Evolutionary conservation across 2,113 vertebrate species (phyloP).

Genomic region (Apus apus): DNA sequence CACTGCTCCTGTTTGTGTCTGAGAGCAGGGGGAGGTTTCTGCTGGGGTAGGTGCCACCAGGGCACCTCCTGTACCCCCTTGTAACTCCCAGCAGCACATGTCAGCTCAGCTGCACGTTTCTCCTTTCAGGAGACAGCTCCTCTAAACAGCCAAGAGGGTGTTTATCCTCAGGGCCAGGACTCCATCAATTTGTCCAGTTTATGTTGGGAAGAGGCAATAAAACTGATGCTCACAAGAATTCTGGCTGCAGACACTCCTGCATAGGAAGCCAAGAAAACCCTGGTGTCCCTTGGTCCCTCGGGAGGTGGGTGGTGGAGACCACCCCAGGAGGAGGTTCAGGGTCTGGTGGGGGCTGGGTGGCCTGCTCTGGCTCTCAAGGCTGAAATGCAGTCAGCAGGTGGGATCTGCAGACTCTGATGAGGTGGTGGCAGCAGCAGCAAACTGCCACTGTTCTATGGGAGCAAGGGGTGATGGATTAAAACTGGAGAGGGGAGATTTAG

Average conservation of each 20-base stretch:
- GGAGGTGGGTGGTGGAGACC: background rate
- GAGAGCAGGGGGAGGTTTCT: background rate
- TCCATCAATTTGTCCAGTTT: background rate
- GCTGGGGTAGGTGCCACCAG: background rate
- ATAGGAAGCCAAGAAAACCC: background rate
- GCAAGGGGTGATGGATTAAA: background rate
- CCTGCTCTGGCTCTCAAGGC: background rate
- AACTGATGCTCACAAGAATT: background rate
- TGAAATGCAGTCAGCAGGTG: background rate
- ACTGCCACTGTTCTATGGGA: too few species aligned
- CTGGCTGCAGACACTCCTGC: background rate
- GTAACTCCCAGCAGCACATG: background rate
- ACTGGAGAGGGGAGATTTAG: too few species aligned
- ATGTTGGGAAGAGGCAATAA: background rate
- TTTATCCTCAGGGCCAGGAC: background rate
- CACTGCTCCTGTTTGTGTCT: background rate
- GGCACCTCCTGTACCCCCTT: rapidly evolving
- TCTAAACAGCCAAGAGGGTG: background rate
- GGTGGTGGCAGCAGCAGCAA: background rate
- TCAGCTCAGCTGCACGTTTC: background rate
- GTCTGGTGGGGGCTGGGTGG: background rate
- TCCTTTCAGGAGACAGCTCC: background rate
- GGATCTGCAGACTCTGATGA: background rate
- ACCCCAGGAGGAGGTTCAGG: background rate
- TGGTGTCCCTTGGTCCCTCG: rapidly evolving